Evolutionary conservation across 2,888 invertebrate species (phyloP).

Genomic region (Mythimna impura): DNA sequence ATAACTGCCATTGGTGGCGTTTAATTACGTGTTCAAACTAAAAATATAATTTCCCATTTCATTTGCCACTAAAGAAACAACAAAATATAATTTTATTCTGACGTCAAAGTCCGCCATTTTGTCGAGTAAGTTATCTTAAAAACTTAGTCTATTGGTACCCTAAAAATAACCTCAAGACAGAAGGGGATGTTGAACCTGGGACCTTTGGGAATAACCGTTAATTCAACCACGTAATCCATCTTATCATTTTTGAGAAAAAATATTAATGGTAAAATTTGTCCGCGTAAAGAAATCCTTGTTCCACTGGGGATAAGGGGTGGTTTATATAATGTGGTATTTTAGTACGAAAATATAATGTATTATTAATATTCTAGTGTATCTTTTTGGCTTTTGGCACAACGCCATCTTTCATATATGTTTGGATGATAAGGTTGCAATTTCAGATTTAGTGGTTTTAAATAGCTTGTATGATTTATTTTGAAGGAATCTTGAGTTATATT

Average conservation of each 20-base stretch:
- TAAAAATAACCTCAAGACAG: slow-evolving; percentile 68
- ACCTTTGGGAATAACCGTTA: slow-evolving; percentile 82
- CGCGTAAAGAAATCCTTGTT: slow-evolving; percentile 78
- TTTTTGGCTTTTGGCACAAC: slow-evolving; percentile 35
- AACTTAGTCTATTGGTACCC: slow-evolving; percentile 49
- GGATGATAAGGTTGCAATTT: slow-evolving; percentile 46
- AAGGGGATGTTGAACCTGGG: slow-evolving; percentile 76
- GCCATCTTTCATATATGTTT: slow-evolving; percentile 48
- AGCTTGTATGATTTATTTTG: slow-evolving; percentile 30
- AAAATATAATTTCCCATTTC: slow-evolving; percentile 43
- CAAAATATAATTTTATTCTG: slow-evolving; percentile 35
- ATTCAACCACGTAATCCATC: slow-evolving; percentile 88
- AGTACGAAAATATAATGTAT: slow-evolving; percentile 54
- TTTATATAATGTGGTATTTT: slow-evolving; percentile 58
- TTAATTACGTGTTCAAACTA: slow-evolving; percentile 48
- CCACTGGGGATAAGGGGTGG: slow-evolving; percentile 73
- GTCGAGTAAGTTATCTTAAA: slow-evolving; percentile 1
- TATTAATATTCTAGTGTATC: slow-evolving; percentile 48
- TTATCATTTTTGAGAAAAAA: slow-evolving; percentile 82
- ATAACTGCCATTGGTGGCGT: background rate
- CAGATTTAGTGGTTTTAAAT: slow-evolving; percentile 54
- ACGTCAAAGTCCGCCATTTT: slow-evolving; percentile 43
- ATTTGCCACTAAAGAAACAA: slow-evolving; percentile 14
- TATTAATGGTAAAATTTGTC: slow-evolving; percentile 87
- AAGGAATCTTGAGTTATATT: background rate